Percentiles rank a stretch among this genome's conserved stretches.
These are phyloP conservation scores for Sylvietta virens DNA, from an alignment of 2,113 vertebrate species.

Conservation along the genomic window DNA sequence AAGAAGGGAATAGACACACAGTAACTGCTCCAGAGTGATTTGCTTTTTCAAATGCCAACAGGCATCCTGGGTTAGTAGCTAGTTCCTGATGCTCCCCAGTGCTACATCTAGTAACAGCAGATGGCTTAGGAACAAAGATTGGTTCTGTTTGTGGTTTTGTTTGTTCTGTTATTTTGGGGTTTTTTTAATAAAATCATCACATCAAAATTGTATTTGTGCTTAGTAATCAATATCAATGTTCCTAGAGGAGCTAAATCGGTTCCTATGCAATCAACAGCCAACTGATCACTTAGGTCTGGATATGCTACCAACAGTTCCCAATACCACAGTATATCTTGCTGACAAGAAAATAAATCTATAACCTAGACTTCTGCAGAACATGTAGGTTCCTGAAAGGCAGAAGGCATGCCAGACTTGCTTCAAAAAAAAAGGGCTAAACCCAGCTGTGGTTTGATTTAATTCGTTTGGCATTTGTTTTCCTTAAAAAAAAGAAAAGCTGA, in stretches of 20 bases:
- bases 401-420: not conserved
- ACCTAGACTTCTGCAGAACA: not conserved
- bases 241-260: not conserved
- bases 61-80: not conserved
- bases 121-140: not conserved
- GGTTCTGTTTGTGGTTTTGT: not conserved
- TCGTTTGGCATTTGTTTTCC: not conserved
- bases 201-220: not conserved
- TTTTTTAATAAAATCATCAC: not conserved
- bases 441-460: not conserved
- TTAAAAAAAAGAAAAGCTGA: not conserved
- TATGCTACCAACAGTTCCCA: not conserved
- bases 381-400: not conserved
- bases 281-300: not conserved
- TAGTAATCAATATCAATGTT: not conserved
- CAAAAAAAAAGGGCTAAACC: not conserved
- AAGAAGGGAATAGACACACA: not conserved
- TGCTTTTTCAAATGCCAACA: not conserved
- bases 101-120: not conserved
- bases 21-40: not conserved
- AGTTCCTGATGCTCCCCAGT: not conserved
- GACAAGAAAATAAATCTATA: not conserved
- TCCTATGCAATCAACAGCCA: not conserved
- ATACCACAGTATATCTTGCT: not conserved
- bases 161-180: not conserved